Percentiles rank a stretch among this genome's conserved stretches.
Evolutionary conservation across 2,797 vertebrate species (phyloP).

Genomic region (Phyllotis vaccarum): DNA sequence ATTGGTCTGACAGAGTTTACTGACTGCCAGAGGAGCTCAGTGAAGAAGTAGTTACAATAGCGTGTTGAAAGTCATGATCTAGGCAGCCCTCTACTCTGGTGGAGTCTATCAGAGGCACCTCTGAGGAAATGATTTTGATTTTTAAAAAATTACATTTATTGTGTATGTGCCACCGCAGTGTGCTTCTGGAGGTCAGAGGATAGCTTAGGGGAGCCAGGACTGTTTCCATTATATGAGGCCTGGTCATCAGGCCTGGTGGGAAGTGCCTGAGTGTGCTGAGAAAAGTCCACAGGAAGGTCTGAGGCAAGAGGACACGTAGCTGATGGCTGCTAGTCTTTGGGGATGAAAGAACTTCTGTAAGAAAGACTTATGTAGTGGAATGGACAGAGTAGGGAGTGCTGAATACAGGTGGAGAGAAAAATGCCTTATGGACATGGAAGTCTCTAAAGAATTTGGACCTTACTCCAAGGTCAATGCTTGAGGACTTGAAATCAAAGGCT

Average conservation of each 20-base stretch:
- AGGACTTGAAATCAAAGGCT: slow-evolving; percentile 31
- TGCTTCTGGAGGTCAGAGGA: background rate
- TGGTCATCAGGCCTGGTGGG: background rate
- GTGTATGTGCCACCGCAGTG: background rate
- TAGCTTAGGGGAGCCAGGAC: background rate
- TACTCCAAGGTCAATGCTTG: slow-evolving; percentile 6
- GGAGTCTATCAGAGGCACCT: background rate
- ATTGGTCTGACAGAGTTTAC: background rate
- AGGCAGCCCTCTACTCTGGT: background rate
- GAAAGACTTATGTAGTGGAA: background rate
- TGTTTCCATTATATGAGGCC: background rate
- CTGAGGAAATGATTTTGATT: slow-evolving; percentile 6
- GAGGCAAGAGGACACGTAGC: background rate
- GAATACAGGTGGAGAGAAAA: background rate
- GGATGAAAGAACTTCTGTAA: background rate
- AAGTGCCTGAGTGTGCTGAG: background rate
- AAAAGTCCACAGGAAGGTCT: background rate
- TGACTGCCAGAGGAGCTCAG: background rate
- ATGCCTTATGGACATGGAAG: background rate
- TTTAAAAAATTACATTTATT: background rate
- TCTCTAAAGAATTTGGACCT: background rate
- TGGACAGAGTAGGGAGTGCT: background rate
- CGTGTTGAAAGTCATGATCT: background rate
- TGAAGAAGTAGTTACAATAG: background rate
- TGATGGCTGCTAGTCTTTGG: background rate